Base-by-base conservation (phyloP, 2,797 vertebrate species). In the Philypnodon macrostomus region DNA sequence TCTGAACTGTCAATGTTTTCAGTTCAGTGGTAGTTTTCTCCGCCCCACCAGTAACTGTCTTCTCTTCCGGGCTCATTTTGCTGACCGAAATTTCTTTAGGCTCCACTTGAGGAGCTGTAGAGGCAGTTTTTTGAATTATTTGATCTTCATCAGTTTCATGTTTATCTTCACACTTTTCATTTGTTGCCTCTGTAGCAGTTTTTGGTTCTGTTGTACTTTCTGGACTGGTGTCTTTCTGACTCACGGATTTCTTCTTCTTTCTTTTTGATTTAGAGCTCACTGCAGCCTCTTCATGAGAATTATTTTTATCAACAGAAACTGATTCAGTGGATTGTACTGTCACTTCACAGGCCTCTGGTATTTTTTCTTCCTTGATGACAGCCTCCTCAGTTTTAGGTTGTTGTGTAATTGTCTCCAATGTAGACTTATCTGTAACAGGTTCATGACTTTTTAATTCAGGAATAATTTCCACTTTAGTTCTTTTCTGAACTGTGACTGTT, bases 1-100 rank as follows among this genome's bases (percentile, higher is more conserved):
- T 78, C 57, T 84, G 67, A 19, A 63, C 31, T 0, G 32, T 64
- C 64, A 77, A 55, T 9, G 54, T 82, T 79, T 81, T 72, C 75
- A 79, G 59, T 58, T 59, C 67, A 33, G 54, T 45, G 7, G 62
- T 39, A 38, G 53, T 57, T 1, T 40, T 29, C 56, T 71, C 51
- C 51, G n/a, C n/a, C n/a, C n/a, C n/a, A n/a, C n/a, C n/a, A n/a
- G n/a, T n/a, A n/a, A n/a, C n/a, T n/a, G n/a, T n/a, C n/a, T n/a
- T n/a, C n/a, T n/a, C n/a, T n/a, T n/a, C n/a, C n/a, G n/a, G n/a
- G n/a, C n/a, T n/a, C n/a, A n/a, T n/a, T n/a, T n/a, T n/a, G n/a
- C n/a, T n/a, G n/a, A 44, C 2, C 37, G 41, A 51, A 4, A 54
- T 24, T 13, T 19, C 41, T 29, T 6, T 8, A 57, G 35, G 21